phyloP scores from a whole-genome alignment of 30 jellyfish, hydroid and myxozoan genomes.

The Aurelia aurita region DNA sequence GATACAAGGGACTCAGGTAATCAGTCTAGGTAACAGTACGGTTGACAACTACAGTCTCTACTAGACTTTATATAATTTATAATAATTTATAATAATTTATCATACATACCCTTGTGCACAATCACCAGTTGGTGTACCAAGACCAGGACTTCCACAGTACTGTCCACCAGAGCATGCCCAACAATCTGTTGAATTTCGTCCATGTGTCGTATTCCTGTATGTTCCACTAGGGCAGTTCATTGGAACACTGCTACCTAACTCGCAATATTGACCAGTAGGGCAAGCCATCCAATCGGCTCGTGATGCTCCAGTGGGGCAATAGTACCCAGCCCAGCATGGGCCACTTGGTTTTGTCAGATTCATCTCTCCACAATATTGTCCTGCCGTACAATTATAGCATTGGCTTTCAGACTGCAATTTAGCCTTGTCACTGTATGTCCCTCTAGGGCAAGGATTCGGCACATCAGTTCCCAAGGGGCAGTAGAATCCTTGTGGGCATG shows the following conservation, averaged over 20 bases:
- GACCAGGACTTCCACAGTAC: conserved; percentile 89
- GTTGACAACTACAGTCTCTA: too few relatives aligned
- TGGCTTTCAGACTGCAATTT: conserved; percentile 79
- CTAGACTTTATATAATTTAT: too few relatives aligned
- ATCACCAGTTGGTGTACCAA: conserved; percentile 87
- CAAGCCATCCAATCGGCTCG: conserved; percentile 83
- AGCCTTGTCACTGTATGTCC: conserved; percentile 83
- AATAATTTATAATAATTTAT: not conserved
- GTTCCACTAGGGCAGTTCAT: conserved; percentile 89
- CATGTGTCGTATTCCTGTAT: conserved; percentile 88
- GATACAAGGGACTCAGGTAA: too few relatives aligned
- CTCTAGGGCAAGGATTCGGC: conserved; percentile 97
- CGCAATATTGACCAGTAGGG: conserved; percentile 93
- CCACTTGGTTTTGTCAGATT: conserved; percentile 89
- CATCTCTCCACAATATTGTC: conserved; percentile 84
- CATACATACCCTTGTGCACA: conserved; percentile 93
- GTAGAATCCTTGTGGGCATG: conserved; percentile 97
- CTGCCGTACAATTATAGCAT: conserved; percentile 91
- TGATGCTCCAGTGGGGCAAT: conserved; percentile 91
- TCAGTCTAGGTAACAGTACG: too few relatives aligned
- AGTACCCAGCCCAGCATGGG: conserved; percentile 96
- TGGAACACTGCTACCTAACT: conserved; percentile 66
- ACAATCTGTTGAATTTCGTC: conserved; percentile 85
- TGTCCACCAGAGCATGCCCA: conserved; percentile 97
- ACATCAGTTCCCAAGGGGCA: conserved; percentile 93